A percentile compares a stretch with the other conserved stretches of the same genome.
Evolutionary conservation across 2,797 vertebrate species (phyloP).

Genomic region (Malacoctenus gilli): DNA sequence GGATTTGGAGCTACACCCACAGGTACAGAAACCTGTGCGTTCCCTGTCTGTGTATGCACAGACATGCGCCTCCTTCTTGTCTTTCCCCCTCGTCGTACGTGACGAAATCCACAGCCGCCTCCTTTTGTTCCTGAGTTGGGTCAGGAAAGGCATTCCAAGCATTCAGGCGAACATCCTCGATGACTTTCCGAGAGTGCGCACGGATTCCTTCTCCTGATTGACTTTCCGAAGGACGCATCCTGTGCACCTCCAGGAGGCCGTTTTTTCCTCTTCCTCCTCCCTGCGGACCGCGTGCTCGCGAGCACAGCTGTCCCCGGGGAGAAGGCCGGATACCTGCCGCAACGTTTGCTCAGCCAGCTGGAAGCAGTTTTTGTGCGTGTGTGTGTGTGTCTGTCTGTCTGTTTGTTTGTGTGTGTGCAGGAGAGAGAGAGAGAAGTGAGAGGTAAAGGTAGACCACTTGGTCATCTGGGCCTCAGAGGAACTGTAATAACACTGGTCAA

Average conservation of each 20-base stretch:
- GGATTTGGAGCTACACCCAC: not conserved
- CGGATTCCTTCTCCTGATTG: constrained; percentile 65
- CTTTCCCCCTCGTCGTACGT: constrained; percentile 47
- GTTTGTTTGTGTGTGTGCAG: constrained; percentile 1
- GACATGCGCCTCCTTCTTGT: constrained; percentile 5
- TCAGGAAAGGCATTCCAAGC: constrained; percentile 68
- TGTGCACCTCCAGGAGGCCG: constrained; percentile 60
- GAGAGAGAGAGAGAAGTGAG: constrained; percentile 59
- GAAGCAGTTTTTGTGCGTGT: no score
- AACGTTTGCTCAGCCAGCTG: constrained; percentile 61
- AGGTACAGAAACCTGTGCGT: not conserved
- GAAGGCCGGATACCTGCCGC: constrained; percentile 77
- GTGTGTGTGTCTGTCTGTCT: constrained; percentile 40
- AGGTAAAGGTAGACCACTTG: constrained; percentile 66
- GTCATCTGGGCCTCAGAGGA: constrained; percentile 57
- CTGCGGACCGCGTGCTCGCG: constrained; percentile 40
- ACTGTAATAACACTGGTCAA: constrained; percentile 54
- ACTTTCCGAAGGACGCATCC: constrained; percentile 75
- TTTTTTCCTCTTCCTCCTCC: constrained; percentile 74
- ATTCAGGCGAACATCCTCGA: constrained; percentile 63
- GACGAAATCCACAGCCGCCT: constrained; percentile 43
- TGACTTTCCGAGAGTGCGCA: constrained; percentile 58
- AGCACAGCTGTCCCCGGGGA: constrained; percentile 72
- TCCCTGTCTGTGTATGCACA: not conserved
- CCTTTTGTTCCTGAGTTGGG: constrained; percentile 60